phyloP scores from a whole-genome alignment of 2,888 invertebrate genomes.

The Drosophila ustulata region DNA sequence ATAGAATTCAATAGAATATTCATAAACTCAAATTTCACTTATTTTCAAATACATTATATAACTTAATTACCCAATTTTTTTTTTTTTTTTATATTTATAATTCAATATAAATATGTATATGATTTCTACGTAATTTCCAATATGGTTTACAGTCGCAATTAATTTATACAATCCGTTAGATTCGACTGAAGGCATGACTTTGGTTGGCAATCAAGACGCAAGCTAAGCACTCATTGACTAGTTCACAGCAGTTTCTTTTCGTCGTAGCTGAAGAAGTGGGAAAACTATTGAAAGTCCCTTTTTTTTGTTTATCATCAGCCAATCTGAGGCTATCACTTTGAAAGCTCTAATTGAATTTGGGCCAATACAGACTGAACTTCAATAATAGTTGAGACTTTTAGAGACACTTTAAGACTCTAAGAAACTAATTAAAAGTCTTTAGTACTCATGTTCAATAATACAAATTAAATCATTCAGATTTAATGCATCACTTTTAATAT shows the following conservation, averaged over 20 bases:
- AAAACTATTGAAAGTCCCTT: background rate
- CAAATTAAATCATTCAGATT: too few relatives aligned
- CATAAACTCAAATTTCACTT: background rate
- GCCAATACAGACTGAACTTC: too few relatives aligned
- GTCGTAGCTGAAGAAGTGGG: background rate
- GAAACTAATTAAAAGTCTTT: background rate
- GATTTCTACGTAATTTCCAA: background rate
- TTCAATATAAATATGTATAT: background rate
- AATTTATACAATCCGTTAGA: background rate
- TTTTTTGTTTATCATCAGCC: background rate
- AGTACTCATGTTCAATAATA: too few relatives aligned
- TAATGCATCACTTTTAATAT: too few relatives aligned
- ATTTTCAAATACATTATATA: background rate
- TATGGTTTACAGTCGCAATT: background rate
- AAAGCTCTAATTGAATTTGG: slow-evolving; percentile 4
- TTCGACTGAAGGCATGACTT: too few relatives aligned
- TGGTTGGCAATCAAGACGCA: slow-evolving; percentile 1
- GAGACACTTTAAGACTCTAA: background rate
- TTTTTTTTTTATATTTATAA: background rate
- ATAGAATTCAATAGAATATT: too few relatives aligned
- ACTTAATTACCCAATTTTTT: background rate
- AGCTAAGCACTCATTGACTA: background rate
- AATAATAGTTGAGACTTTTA: background rate
- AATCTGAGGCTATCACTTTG: background rate
- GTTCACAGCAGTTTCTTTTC: background rate